Conservation (phyloP, 1,140 invertebrate species). For the Brachionus koreanus region DNA sequence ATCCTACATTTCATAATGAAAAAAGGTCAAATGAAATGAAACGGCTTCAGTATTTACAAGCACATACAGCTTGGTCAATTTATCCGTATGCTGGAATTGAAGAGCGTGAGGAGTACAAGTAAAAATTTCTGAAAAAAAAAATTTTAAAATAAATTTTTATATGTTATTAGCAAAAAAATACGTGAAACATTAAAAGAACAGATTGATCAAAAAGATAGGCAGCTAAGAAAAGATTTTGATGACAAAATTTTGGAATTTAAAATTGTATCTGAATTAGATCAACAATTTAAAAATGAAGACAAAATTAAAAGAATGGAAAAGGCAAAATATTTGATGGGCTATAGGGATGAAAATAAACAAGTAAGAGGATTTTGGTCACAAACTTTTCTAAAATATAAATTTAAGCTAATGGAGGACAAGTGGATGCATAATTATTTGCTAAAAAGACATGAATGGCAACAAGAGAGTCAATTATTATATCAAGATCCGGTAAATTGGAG, state of each 20-base stretch:
- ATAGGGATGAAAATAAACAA: slow-evolving; percentile 13
- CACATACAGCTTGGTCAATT: slow-evolving; percentile 31
- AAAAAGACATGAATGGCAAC: slow-evolving; percentile 42
- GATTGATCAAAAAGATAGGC: slow-evolving; percentile 30
- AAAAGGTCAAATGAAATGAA: slow-evolving; percentile 19
- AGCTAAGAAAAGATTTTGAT: background rate
- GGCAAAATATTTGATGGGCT: background rate
- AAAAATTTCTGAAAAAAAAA: background rate
- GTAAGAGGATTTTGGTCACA: background rate
- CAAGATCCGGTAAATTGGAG: slow-evolving; percentile 44
- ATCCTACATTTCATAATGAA: slow-evolving; percentile 33
- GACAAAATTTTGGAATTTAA: slow-evolving; percentile 24
- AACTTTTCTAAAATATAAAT: background rate
- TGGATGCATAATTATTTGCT: slow-evolving; percentile 31
- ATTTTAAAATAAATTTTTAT: background rate
- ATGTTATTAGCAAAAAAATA: slow-evolving; percentile 23
- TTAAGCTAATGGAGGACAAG: slow-evolving; percentile 43
- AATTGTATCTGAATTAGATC: slow-evolving; percentile 9
- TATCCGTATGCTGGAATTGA: slow-evolving; percentile 33
- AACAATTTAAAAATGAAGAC: slow-evolving; percentile 26
- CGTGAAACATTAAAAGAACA: slow-evolving; percentile 41
- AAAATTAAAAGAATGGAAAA: background rate
- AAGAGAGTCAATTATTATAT: slow-evolving; percentile 22
- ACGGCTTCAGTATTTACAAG: slow-evolving; percentile 8
- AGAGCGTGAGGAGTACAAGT: slow-evolving; percentile 41